Conservation (phyloP, 2,113 vertebrate genomes). For the Halichoeres trimaculatus region DNA sequence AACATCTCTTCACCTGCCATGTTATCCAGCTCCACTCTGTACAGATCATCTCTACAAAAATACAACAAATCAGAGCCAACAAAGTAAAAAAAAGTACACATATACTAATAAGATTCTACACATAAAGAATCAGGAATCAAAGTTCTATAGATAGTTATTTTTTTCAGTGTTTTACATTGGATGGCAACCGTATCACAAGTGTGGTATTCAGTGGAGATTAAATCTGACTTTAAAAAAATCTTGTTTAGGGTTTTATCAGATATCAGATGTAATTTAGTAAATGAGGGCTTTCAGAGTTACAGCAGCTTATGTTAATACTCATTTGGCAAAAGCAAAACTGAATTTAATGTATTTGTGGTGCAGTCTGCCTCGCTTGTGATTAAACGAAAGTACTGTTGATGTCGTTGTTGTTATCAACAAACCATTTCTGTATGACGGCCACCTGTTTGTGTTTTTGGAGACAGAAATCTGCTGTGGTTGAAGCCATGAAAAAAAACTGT, state of each 20-base stretch:
- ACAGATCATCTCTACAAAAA: constrained; percentile 88
- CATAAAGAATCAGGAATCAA: neutral
- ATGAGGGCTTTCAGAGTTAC: neutral
- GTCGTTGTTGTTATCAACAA: neutral
- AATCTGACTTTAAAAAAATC: neutral
- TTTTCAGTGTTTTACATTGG: neutral
- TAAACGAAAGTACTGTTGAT: neutral
- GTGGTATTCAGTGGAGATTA: neutral
- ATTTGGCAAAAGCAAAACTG: neutral
- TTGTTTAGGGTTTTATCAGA: neutral
- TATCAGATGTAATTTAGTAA: constrained; percentile 3
- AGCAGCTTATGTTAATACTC: constrained; percentile 8
- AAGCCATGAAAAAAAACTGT: neutral
- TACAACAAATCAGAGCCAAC: constrained; percentile 8
- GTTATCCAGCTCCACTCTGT: constrained; percentile 91
- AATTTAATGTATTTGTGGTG: constrained; percentile 1
- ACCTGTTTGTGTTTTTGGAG: constrained; percentile 22
- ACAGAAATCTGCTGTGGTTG: constrained; percentile 8
- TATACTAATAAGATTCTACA: neutral
- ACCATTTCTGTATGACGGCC: neutral
- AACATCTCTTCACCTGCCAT: constrained; percentile 85
- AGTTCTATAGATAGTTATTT: neutral
- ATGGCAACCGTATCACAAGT: neutral
- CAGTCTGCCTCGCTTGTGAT: neutral
- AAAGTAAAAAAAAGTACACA: no score